These are phyloP conservation scores for Hyalella azteca DNA, from an alignment of 2,888 invertebrate genomes.

Conservation along the genomic window DNA sequence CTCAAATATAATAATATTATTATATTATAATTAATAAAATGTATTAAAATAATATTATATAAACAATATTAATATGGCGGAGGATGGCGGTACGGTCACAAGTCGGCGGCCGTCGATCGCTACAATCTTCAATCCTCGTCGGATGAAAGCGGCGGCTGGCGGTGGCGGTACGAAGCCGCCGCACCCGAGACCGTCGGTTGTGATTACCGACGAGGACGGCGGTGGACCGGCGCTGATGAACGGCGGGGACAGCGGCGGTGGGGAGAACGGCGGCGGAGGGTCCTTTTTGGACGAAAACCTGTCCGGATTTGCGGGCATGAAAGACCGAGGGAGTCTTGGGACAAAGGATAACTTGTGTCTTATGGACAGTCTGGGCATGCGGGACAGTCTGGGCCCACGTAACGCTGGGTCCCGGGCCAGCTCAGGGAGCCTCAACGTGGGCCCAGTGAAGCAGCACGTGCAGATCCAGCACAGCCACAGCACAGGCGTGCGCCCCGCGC, in stretches of 20 bases:
- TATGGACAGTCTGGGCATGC: too few species aligned
- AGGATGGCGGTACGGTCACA: slow-evolving; percentile 23
- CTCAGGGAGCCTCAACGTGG: slow-evolving; percentile 2
- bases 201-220: slow-evolving; percentile 55
- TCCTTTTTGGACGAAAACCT: too few species aligned
- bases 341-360: too few species aligned
- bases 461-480: slow-evolving; percentile 40
- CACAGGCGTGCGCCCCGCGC: slow-evolving; percentile 37
- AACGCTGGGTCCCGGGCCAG: slow-evolving; percentile 9
- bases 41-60: too few species aligned
- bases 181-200: slow-evolving; percentile 52
- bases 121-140: slow-evolving; percentile 56
- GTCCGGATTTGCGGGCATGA: too few species aligned
- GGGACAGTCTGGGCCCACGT: slow-evolving; percentile 2
- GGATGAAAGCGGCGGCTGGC: slow-evolving; percentile 35
- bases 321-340: too few species aligned
- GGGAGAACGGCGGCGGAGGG: too few species aligned
- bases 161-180: slow-evolving; percentile 32
- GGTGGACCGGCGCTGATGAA: slow-evolving; percentile 51
- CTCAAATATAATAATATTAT: too few species aligned
- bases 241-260: slow-evolving; percentile 24
- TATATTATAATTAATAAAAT: too few species aligned
- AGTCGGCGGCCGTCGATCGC: slow-evolving; percentile 54
- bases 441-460: slow-evolving; percentile 34
- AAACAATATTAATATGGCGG: too few species aligned